Conservation (phyloP, 2,797 vertebrate species). For the Macrochelys suwanniensis region DNA sequence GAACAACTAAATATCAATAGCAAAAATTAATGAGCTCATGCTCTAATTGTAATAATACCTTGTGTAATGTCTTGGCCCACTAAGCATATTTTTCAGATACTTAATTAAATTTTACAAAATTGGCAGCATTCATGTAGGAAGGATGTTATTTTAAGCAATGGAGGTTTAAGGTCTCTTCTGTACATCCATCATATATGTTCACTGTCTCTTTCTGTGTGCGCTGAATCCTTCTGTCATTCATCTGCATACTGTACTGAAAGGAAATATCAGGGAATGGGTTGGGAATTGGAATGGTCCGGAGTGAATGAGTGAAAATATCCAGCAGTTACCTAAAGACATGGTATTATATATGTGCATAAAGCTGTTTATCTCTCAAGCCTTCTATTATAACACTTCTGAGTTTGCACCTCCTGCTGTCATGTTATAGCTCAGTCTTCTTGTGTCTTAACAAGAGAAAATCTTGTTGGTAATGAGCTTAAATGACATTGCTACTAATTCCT, state of each 20-base stretch:
- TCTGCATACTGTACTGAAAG: conserved; percentile 8
- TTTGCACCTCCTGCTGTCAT: neutral
- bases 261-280: neutral
- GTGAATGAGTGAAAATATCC: neutral
- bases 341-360: neutral
- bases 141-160: neutral
- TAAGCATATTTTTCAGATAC: conserved; percentile 54
- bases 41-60: conserved; percentile 40
- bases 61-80: conserved; percentile 37
- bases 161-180: conserved; percentile 40
- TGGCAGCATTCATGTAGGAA: neutral
- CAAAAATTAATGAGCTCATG: neutral
- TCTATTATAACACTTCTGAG: neutral
- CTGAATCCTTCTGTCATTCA: conserved; percentile 9
- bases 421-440: neutral
- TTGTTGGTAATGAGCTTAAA: conserved; percentile 14
- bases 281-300: neutral
- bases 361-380: neutral
- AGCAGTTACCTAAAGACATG: neutral
- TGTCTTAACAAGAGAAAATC: neutral
- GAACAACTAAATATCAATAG: conserved; percentile 3
- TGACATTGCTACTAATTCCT: neutral
- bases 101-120: conserved; percentile 1
- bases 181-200: conserved; percentile 26
- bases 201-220: neutral